Conservation (phyloP, 2,888 invertebrate species). For the Clusia tigrina region DNA sequence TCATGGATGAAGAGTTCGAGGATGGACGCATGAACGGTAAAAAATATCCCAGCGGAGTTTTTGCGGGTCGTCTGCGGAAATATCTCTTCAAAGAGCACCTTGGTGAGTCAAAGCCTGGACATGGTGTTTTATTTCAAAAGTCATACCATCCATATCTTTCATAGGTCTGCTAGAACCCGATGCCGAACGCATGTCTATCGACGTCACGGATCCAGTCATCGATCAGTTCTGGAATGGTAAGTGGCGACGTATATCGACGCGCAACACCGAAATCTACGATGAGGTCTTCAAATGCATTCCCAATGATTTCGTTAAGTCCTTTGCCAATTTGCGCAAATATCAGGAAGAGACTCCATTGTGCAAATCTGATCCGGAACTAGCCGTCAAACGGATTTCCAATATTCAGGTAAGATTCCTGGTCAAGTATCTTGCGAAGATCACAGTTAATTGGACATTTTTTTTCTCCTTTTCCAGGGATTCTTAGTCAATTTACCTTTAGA, state of each 20-base stretch:
- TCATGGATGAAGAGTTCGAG: constrained; percentile 84
- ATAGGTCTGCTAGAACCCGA: constrained; percentile 66
- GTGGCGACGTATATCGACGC: constrained; percentile 82
- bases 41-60: constrained; percentile 83
- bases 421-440: background rate
- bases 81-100: constrained; percentile 92
- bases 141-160: background rate
- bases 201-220: constrained; percentile 81
- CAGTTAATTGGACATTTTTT: background rate
- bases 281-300: constrained; percentile 93
- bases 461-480: constrained; percentile 70
- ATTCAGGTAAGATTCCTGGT: constrained; percentile 69
- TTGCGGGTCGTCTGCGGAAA: constrained; percentile 84
- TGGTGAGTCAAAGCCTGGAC: constrained; percentile 65
- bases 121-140: background rate
- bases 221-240: constrained; percentile 84
- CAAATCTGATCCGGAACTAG: constrained; percentile 75
- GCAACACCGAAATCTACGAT: constrained; percentile 90
- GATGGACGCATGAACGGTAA: constrained; percentile 85
- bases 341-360: constrained; percentile 78
- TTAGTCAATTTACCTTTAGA: constrained; percentile 88
- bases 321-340: constrained; percentile 78
- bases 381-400: constrained; percentile 76
- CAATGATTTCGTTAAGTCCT: constrained; percentile 80
- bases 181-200: constrained; percentile 64